Percentiles rank a stretch among this genome's conserved stretches.
These are phyloP conservation scores for Troilus luridus DNA, from an alignment of 2,888 invertebrate species.

Conservation along the genomic window DNA sequence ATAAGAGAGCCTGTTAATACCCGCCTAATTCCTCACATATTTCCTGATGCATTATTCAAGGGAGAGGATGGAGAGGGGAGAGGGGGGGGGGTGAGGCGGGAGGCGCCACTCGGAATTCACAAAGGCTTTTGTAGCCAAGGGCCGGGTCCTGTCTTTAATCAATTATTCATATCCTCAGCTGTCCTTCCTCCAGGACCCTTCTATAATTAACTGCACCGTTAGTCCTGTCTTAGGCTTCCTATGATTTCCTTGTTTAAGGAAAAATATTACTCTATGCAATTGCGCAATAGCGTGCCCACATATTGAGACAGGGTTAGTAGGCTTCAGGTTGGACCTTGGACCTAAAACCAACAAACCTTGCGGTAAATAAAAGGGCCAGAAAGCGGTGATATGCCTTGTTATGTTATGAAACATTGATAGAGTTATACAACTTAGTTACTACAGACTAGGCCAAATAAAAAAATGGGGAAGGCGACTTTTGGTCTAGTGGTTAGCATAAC, in stretches of 20 bases:
- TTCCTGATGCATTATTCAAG: constrained; percentile 62
- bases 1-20: constrained; percentile 36
- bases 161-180: constrained; percentile 54
- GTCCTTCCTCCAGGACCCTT: constrained; percentile 2
- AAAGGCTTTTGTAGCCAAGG: constrained; percentile 51
- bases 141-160: constrained; percentile 52
- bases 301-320: too few relatives aligned
- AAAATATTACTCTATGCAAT: neutral
- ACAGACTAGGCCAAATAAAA: too few relatives aligned
- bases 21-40: constrained; percentile 59
- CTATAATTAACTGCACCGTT: constrained; percentile 46
- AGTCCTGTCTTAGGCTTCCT: neutral
- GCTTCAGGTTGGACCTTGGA: too few relatives aligned
- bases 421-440: too few relatives aligned
- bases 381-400: too few relatives aligned
- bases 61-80: neutral
- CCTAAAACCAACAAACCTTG: too few relatives aligned
- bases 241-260: neutral
- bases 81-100: constrained; percentile 4
- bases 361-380: too few relatives aligned
- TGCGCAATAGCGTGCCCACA: neutral
- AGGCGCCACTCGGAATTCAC: constrained; percentile 36
- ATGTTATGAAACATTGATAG: too few relatives aligned
- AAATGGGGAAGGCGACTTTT: too few relatives aligned
- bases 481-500: too few relatives aligned